A percentile compares a stretch with the other conserved stretches of the same genome.
Evolutionary conservation across 2,113 vertebrate species (phyloP).

Genomic region (Phycodurus eques): DNA sequence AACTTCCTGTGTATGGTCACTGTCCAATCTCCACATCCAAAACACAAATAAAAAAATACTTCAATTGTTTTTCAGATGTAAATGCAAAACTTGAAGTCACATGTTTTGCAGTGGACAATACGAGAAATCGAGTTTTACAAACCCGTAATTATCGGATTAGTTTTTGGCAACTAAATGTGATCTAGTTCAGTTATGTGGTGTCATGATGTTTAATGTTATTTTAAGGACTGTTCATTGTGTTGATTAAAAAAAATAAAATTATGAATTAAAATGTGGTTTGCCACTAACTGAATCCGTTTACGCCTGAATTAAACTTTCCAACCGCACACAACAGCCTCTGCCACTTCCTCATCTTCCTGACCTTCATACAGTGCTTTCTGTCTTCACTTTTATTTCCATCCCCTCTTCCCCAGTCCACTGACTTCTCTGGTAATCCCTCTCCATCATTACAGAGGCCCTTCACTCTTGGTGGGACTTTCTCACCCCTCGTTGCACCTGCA

Average conservation of each 20-base stretch:
- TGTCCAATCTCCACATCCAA: background rate
- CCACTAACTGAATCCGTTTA: constrained; percentile 54
- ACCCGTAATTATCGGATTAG: background rate
- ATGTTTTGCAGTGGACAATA: background rate
- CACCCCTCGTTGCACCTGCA: constrained; percentile 47
- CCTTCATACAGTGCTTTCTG: constrained; percentile 49
- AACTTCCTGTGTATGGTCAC: background rate
- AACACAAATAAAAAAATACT: background rate
- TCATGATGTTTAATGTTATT: constrained; percentile 10
- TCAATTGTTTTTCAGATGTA: background rate
- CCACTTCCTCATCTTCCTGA: constrained; percentile 33
- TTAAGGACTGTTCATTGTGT: constrained; percentile 41
- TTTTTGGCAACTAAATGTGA: constrained; percentile 19
- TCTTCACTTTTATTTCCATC: constrained; percentile 39
- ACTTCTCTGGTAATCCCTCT: constrained; percentile 67
- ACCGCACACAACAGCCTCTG: constrained; percentile 4
- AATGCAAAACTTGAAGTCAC: background rate
- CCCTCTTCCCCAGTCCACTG: constrained; percentile 57
- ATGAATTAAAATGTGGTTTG: constrained; percentile 20
- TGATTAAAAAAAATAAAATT: constrained; percentile 13
- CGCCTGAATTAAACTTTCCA: constrained; percentile 38
- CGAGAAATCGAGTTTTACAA: background rate
- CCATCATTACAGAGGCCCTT: constrained; percentile 70
- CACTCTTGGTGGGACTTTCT: constrained; percentile 65
- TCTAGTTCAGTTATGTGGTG: constrained; percentile 1